Evolutionary conservation across 2,113 vertebrate genomes (phyloP), one percentile per base, ranked within the genome.

Genomic region (Seriola rivoliana): DNA sequence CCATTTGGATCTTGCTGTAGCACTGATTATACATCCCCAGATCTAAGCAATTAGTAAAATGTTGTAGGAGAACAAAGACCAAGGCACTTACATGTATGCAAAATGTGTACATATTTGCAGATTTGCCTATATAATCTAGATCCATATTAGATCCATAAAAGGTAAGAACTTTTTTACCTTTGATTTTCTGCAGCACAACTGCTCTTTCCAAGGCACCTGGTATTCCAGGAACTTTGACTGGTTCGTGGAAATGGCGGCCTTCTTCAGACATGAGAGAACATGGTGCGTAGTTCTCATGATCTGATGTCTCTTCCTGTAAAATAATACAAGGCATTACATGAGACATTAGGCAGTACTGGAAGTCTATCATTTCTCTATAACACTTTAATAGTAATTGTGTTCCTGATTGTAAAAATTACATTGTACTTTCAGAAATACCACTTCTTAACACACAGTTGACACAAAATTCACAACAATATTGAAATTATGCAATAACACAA

Each of bases 191-290:
- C 25, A 91, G 71, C 11, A 93, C 83, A 77, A 46, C 40, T 13
- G 73, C 63, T 80, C 82, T 86, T 14, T 93, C 93, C 65, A 84
- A 36, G 11, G 78, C 72, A 7, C 59, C 73, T 64, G 85, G 83
- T 29, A 88, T 4, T 59, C 84, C 90, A 67, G 91, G 83, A 23
- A 93, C 8, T 11, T 17, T 73, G 25, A 93, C 90, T 9, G 93
- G 93, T 29, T 93, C 93, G 62, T 38, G 66, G 36, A 93, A 81
- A 12, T 82, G 89, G 4, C 23, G 52, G 32, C 66, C 75, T 14
- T 82, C 52, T 19, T 84, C 74, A 32, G 75, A 85, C 2, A 1
- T 65, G 55, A 93, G 72, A 64, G 0, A 36, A 11, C 86, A 65
- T 65, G 85, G 72, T 36, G 91, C 88, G 10, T 75, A 93, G n/a